Evolutionary conservation across 2,797 vertebrate genomes (phyloP), one percentile per base, ranked within the genome.

Genomic region (Chromis chromis): DNA sequence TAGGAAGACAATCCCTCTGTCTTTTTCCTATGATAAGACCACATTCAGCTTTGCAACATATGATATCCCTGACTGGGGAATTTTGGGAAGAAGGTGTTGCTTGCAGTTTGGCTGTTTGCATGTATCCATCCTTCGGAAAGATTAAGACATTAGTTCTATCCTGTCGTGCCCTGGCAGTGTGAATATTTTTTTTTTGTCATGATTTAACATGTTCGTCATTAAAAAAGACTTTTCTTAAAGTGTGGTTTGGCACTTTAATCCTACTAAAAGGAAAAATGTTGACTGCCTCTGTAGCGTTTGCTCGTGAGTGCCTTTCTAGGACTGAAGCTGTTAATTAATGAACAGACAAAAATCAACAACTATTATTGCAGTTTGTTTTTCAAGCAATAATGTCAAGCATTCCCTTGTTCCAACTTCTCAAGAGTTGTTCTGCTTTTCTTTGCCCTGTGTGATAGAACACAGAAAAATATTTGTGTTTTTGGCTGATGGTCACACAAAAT

Each of bases 1-100:
- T 55, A 81, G 70, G 63, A 87, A 86, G 65, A 84, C 54, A 74
- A 79, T 68, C 68, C 39, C 19, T 77, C 71, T 74, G 63, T 78
- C 58, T 66, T 70, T 85, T 76, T 64, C 57, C 71, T 27, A 56
- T 78, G 76, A 84, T 83, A 77, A 87, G 59, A 81, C 76, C 77
- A 73, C 82, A 79, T 72, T 66, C 72, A 86, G 57, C 50, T 76
- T 56, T 63, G 65, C 22, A 76, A 76, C 75, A 86, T 52, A 80
- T 72, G 70, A 89, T 82, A 84, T 82, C 68, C 66, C 74, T 76
- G 78, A 77, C 74, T 40, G 59, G 40, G 60, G 60, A 66, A 65
- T 12, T 50, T 61, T 27, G 59, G 74, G 73, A 28, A 17, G 44
- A 58, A 53, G 67, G 76, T 76, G 76, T 83, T 53, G 65, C 72